These are phyloP conservation scores for Myiotriccus ornatus DNA, from an alignment of 2,797 vertebrate genomes.

Conservation along the genomic window DNA sequence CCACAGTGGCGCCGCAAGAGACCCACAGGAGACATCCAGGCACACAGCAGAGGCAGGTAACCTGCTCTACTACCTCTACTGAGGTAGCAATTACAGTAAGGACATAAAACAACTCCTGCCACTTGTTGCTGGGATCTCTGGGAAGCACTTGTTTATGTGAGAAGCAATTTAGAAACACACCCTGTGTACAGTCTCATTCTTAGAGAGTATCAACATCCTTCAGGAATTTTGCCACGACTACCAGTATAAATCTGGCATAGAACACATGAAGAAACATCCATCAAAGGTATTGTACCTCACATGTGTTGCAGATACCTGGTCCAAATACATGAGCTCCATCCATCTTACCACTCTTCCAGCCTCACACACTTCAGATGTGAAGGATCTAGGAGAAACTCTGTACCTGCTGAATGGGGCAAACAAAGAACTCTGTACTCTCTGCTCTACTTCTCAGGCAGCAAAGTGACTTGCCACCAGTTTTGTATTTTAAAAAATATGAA, in stretches of 20 bases:
- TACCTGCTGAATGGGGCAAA: neutral
- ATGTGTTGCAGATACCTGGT: rapidly evolving
- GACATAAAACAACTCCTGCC: neutral
- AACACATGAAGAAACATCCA: neutral
- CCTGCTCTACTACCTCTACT: neutral
- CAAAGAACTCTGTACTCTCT: neutral
- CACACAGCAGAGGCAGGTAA: neutral
- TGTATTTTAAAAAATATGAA: neutral
- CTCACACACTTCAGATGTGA: neutral
- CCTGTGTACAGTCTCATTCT: neutral
- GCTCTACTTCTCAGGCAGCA: neutral
- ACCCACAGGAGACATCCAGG: neutral
- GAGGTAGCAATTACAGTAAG: neutral
- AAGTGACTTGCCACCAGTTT: neutral
- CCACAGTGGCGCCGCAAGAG: neutral
- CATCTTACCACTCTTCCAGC: neutral
- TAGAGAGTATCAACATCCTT: neutral
- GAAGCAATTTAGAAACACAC: neutral
- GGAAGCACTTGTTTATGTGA: neutral
- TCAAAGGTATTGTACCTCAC: neutral
- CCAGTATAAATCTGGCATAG: neutral
- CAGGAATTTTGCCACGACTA: neutral
- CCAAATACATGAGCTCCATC: neutral
- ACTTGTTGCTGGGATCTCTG: neutral
- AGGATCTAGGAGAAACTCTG: neutral